Evolutionary conservation across 2,113 vertebrate genomes (phyloP).

Genomic region (Xenopus laevis): DNA sequence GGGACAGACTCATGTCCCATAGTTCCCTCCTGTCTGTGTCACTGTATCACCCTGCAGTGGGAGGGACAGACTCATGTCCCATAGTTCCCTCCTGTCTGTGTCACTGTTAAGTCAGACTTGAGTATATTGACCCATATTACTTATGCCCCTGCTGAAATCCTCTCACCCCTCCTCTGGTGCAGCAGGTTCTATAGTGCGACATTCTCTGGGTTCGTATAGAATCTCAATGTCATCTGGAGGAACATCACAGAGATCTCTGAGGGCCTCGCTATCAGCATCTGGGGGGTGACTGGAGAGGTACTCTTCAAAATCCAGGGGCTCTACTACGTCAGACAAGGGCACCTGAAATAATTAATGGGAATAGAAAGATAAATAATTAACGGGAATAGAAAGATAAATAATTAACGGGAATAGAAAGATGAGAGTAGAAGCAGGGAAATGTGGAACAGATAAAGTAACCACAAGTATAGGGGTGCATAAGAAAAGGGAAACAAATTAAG

Average conservation of each 20-base stretch:
- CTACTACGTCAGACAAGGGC: conserved; percentile 80
- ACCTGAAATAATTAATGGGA: conserved; percentile 58
- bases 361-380: too few relatives aligned
- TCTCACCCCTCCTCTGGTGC: conserved; percentile 74
- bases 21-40: neutral
- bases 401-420: too few relatives aligned
- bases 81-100: neutral
- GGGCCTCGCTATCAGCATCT: conserved; percentile 70
- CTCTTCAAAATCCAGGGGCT: conserved; percentile 85
- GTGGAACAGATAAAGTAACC: too few relatives aligned
- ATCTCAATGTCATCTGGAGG: conserved; percentile 81
- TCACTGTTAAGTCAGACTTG: too few relatives aligned
- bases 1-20: neutral
- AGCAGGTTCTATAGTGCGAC: conserved; percentile 75
- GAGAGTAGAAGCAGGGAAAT: too few relatives aligned
- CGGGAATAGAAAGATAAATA: neutral
- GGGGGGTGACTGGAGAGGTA: conserved; percentile 75
- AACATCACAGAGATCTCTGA: conserved; percentile 80
- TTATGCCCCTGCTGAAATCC: neutral
- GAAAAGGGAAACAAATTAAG: too few relatives aligned
- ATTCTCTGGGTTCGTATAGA: conserved; percentile 76
- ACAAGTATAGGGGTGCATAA: too few relatives aligned
- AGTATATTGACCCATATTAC: too few relatives aligned
- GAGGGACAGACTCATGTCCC: neutral
- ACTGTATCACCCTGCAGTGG: neutral